Conservation (phyloP, 1,140 invertebrate species). For the Bombus pascuorum region DNA sequence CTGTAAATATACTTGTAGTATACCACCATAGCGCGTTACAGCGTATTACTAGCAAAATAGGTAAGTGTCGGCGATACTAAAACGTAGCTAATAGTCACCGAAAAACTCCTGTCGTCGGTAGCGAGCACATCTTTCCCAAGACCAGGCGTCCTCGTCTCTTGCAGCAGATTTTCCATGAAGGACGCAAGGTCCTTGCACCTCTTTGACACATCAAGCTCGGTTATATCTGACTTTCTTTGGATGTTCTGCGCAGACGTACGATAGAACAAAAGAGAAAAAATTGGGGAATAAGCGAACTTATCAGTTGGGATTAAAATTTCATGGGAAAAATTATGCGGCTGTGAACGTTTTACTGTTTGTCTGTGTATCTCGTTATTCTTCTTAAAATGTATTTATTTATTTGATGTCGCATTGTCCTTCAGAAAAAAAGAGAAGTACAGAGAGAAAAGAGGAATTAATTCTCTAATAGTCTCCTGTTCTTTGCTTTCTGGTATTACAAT, state of each 20-base stretch:
- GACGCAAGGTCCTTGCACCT: constrained; percentile 88
- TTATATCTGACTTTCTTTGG: constrained; percentile 78
- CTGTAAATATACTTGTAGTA: constrained; percentile 39
- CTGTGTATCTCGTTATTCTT: neutral
- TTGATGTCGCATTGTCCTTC: constrained; percentile 2
- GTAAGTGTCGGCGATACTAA: constrained; percentile 66
- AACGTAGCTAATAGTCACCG: constrained; percentile 82
- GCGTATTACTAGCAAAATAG: constrained; percentile 53
- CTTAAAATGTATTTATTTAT: neutral
- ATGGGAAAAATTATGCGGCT: neutral
- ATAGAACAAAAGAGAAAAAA: constrained; percentile 63
- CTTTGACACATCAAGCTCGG: constrained; percentile 83
- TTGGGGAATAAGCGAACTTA: constrained; percentile 31
- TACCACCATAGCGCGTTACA: constrained; percentile 59
- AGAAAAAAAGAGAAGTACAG: neutral
- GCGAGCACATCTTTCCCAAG: constrained; percentile 81
- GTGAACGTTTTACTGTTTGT: constrained; percentile 1
- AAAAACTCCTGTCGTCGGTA: constrained; percentile 81
- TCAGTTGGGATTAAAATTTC: constrained; percentile 8
- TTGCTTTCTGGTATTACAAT: neutral
- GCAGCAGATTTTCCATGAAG: constrained; percentile 89
- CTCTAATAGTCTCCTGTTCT: neutral
- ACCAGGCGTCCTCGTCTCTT: constrained; percentile 84
- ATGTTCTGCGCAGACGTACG: constrained; percentile 72
- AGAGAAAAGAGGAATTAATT: neutral